Base-by-base conservation (phyloP, 2,888 invertebrate genomes). In the Pristionchus japonicus region DNA sequence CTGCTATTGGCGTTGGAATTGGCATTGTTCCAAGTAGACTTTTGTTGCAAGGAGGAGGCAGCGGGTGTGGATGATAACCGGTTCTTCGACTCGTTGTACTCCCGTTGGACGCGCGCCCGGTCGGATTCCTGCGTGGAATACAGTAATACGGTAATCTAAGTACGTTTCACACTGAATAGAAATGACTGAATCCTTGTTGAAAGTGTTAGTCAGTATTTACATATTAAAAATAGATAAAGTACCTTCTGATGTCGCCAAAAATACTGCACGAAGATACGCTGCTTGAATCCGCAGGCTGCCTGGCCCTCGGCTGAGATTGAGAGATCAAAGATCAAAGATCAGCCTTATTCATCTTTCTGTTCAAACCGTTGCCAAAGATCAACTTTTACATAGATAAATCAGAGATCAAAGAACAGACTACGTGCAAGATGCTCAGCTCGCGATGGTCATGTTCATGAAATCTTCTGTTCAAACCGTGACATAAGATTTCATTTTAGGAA, bases 221-320 rank as follows among this genome's bases (percentile, higher is more conserved):
- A n/a, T n/a, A n/a, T n/a, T n/a, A n/a, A n/a, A n/a, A n/a, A n/a
- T n/a, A n/a, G n/a, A n/a, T n/a, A n/a, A n/a, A n/a, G n/a, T n/a
- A 91, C 91, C 88, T 88, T 89, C 17, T 91, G 89, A n/a, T 87
- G 89, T 52, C 92, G 83, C 93, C 93, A 93, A 52, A 93, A 90
- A 64, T 92, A 93, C 87, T 93, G 93, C 15, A 93, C 90, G 88
- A 93, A 93, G 23, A 93, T 91, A 47, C 93, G 89, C 31, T 90
- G 89, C 64, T 90, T 89, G 89, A 92, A 93, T 34, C 89, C 89
- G 77, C 87, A 87, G 11, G 40, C 43, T 6, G 43, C 47, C 47
- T 90, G 89, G 15, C 91, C 91, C 64, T 92, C 92, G 89, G 83
- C 67, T 89, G 43, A 43, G 20, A 70, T 13, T n/a, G 23, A 67